Evolutionary conservation across 2,888 invertebrate genomes (phyloP).

Genomic region (Plebejus anna): DNA sequence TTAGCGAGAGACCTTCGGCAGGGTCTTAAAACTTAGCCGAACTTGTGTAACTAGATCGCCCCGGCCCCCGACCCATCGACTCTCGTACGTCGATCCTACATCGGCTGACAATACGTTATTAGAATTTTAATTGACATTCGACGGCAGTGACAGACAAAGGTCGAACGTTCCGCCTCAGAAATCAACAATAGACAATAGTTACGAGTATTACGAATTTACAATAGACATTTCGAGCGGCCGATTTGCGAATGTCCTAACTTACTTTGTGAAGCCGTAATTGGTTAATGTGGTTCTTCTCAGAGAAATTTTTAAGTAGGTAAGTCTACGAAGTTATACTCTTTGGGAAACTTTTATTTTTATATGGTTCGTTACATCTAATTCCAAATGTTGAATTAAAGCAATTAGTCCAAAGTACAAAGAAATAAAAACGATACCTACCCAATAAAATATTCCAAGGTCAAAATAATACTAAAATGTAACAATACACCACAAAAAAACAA

Average conservation of each 20-base stretch:
- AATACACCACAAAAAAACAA: slow-evolving; percentile 15
- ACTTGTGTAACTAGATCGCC: slow-evolving; percentile 75
- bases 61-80: slow-evolving; percentile 56
- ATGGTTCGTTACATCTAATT: background rate
- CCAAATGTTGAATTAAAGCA: background rate
- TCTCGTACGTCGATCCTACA: slow-evolving; percentile 59
- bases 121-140: slow-evolving; percentile 64
- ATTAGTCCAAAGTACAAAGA: background rate
- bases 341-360: background rate
- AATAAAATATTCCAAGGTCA: background rate
- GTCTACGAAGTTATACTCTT: background rate
- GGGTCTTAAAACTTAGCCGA: slow-evolving; percentile 75
- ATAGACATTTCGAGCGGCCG: background rate
- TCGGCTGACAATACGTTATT: slow-evolving; percentile 72
- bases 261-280: background rate
- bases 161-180: slow-evolving; percentile 31
- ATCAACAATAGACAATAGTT: slow-evolving; percentile 27
- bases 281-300: background rate
- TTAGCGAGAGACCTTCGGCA: slow-evolving; percentile 73
- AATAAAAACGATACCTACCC: background rate
- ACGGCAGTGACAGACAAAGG: slow-evolving; percentile 30
- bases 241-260: background rate
- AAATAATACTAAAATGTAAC: background rate
- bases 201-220: slow-evolving; percentile 17
- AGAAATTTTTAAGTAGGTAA: background rate